Conservation (phyloP, 2,888 invertebrate species). For the Drosophila neoperkinsi region DNA sequence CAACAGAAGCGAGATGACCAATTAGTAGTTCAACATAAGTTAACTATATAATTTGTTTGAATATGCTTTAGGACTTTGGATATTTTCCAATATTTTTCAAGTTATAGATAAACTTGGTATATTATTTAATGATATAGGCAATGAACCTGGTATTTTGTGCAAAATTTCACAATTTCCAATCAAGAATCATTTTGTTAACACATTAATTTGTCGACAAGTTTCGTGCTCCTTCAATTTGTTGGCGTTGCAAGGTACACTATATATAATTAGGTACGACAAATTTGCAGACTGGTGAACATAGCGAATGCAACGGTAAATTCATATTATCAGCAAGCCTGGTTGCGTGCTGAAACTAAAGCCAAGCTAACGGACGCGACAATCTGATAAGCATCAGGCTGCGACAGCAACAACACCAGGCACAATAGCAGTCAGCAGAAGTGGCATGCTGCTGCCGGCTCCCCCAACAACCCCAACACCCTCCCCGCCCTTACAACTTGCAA, state of each 20-base stretch:
- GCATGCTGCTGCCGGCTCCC: not conserved
- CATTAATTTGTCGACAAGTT: constrained; percentile 19
- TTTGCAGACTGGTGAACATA: constrained; percentile 26
- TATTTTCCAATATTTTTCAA: too few species aligned
- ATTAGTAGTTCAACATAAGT: not conserved
- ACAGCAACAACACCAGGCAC: constrained; percentile 42
- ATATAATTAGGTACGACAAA: constrained; percentile 11
- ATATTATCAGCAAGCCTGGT: constrained; percentile 56
- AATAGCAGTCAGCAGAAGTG: constrained; percentile 49
- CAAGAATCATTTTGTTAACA: not conserved
- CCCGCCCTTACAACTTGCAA: constrained; percentile 15
- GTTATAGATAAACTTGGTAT: too few species aligned
- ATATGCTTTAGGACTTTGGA: not conserved
- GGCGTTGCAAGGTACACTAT: not conserved
- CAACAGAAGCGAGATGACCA: not conserved
- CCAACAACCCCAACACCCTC: not conserved
- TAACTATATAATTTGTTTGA: not conserved
- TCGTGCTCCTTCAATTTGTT: not conserved
- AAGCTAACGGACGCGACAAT: constrained; percentile 72
- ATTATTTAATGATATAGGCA: not conserved
- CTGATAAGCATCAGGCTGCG: constrained; percentile 66
- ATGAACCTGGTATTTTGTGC: not conserved
- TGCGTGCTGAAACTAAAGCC: constrained; percentile 67
- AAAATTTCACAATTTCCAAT: not conserved
- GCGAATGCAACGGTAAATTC: constrained; percentile 71